A percentile compares a stretch with the other conserved stretches of the same genome.
Evolutionary conservation across 1,140 invertebrate genomes (phyloP).

Genomic region (Eurosta solidaginis): DNA sequence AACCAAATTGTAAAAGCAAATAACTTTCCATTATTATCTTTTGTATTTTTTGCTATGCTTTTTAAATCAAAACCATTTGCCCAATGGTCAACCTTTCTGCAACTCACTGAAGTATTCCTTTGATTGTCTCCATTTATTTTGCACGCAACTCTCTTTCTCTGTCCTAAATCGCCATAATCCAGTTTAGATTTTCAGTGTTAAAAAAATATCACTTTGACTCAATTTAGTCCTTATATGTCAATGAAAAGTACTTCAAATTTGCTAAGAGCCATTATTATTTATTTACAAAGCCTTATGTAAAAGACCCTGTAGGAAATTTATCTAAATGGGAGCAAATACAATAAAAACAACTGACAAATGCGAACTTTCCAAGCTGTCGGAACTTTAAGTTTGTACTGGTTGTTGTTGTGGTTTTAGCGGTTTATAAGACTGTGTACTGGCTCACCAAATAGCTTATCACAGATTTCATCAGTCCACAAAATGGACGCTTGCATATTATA

Average conservation of each 20-base stretch:
- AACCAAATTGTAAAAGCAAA: too few species aligned
- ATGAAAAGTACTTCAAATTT: constrained; percentile 6
- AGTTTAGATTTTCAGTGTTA: neutral
- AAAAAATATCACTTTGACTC: neutral
- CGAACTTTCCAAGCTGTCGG: too few species aligned
- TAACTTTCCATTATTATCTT: neutral
- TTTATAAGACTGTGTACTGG: too few species aligned
- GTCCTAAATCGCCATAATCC: neutral
- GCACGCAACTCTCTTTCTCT: neutral
- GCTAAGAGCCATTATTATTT: neutral
- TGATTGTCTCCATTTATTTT: neutral
- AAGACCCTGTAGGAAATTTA: too few species aligned
- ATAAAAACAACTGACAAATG: too few species aligned
- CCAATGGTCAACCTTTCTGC: neutral
- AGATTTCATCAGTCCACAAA: too few species aligned
- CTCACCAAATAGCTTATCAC: too few species aligned
- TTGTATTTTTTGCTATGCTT: neutral
- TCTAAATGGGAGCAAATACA: too few species aligned
- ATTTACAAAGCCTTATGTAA: too few species aligned
- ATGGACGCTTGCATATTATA: too few species aligned
- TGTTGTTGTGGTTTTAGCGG: too few species aligned
- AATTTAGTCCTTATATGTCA: constrained; percentile 7
- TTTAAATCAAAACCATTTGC: neutral
- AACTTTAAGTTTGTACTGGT: too few species aligned
- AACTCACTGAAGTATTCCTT: neutral